Base-by-base conservation (phyloP, 2,888 invertebrate species). In the Polietes domitor region DNA sequence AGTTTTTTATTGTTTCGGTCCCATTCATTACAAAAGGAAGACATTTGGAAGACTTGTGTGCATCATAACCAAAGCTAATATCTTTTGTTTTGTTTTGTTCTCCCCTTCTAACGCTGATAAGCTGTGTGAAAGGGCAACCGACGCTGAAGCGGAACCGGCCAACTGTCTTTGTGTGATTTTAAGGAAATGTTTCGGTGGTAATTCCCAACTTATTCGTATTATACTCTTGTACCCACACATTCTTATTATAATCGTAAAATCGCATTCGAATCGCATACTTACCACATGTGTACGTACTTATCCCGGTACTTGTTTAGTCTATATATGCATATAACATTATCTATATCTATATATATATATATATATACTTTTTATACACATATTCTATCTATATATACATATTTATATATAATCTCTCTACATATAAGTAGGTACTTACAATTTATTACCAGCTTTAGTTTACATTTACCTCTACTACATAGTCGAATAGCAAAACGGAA, bases 161-260 rank as follows among this genome's bases (percentile, higher is more conserved):
- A 94, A 94, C 94, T 95, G 95, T 94, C 94, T 95, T 93, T 94
- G 94, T 94, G 94, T 94, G 93, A 94, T 95, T 92, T 94, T 95
- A 93, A 94, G 94, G 92, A 94, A 94, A 91, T 93, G 94, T 90
- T 93, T 94, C 93, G 94, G 94, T 68, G 94, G 94, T 94, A 94
- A 94, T 92, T 92, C 70, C 77, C 68, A 68, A 68, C 19, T 37
- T 28, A 43, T 47, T 47, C n/a, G 47, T 47, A 47, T 32, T 32
- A 32, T 47, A 47, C n/a, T 12, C 47, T 12, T n/a, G n/a, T 12
- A 37, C 12, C 2, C 15, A 47, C 12, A n/a, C 15, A 47, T 47
- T n/a, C 47, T 7, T 37, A 37, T 6, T 12, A 47, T 47, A 47
- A 32, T 10, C n/a, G 15, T 53, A 53, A 19, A 53, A n/a, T n/a